phyloP scores from a whole-genome alignment of 1,140 invertebrate genomes.

The Aphis gossypii region DNA sequence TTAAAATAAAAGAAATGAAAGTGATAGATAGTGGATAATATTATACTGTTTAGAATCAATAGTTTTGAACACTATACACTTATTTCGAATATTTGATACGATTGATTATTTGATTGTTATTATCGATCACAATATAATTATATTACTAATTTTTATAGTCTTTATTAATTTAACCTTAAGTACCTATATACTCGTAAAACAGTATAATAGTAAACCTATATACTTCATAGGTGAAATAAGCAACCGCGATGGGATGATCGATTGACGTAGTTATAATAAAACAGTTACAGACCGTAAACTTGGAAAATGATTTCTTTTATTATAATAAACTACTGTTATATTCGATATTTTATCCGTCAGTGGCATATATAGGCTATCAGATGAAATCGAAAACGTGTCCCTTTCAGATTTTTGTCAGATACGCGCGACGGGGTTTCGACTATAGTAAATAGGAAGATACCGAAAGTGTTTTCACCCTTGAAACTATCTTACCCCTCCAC shows the following conservation, averaged over 20 bases:
- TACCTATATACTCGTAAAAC: not conserved
- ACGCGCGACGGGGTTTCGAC: not conserved
- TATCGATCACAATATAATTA: not conserved
- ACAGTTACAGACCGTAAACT: too few relatives aligned
- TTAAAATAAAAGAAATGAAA: not conserved
- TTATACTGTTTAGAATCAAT: not conserved
- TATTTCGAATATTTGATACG: not conserved
- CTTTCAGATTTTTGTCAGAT: not conserved
- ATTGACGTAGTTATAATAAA: too few relatives aligned
- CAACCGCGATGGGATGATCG: not conserved
- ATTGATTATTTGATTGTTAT: not conserved
- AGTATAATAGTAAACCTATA: not conserved
- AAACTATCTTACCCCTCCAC: not conserved
- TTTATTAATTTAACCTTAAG: not conserved
- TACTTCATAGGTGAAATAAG: not conserved
- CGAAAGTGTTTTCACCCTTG: constrained; percentile 31
- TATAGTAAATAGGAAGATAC: not conserved
- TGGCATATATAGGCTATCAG: not conserved
- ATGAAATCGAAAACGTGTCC: not conserved
- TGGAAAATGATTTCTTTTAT: not conserved
- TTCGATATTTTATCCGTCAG: too few relatives aligned
- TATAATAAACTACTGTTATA: not conserved
- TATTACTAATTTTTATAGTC: too few relatives aligned
- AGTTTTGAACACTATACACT: not conserved
- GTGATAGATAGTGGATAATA: not conserved